These are phyloP conservation scores for Pangasius sanitwongsei DNA, from an alignment of 2,797 vertebrate genomes.

Conservation along the genomic window DNA sequence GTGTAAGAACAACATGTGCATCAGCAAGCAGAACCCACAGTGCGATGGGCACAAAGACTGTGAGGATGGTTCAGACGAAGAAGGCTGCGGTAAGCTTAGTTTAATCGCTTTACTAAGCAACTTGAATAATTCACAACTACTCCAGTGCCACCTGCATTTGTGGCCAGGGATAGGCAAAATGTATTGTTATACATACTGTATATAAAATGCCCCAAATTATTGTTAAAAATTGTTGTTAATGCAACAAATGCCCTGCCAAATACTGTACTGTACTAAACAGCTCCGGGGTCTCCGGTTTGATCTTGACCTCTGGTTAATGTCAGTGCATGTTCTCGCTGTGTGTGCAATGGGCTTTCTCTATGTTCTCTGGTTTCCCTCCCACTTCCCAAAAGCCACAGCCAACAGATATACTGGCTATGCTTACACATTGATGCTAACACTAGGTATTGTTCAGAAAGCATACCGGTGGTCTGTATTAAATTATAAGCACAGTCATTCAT, in stretches of 20 bases:
- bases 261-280: not conserved
- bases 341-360: not conserved
- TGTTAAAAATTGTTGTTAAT: not conserved
- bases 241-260: not conserved
- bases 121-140: not conserved
- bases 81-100: constrained; percentile 75
- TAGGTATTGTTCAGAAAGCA: not conserved
- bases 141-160: not conserved
- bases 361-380: not conserved
- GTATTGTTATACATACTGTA: not conserved
- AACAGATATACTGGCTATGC: not conserved
- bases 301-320: not conserved
- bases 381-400: not conserved
- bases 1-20: constrained; percentile 76
- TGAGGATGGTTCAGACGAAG: constrained; percentile 84
- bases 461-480: not conserved
- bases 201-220: not conserved
- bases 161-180: not conserved
- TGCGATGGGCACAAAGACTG: constrained; percentile 86
- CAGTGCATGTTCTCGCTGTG: not conserved
- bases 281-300: not conserved
- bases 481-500: not conserved
- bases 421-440: not conserved
- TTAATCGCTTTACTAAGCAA: not conserved
- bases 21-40: constrained; percentile 87